phyloP scores from a whole-genome alignment of 2,113 vertebrate species.

The Cyanoramphus novaezelandiae region DNA sequence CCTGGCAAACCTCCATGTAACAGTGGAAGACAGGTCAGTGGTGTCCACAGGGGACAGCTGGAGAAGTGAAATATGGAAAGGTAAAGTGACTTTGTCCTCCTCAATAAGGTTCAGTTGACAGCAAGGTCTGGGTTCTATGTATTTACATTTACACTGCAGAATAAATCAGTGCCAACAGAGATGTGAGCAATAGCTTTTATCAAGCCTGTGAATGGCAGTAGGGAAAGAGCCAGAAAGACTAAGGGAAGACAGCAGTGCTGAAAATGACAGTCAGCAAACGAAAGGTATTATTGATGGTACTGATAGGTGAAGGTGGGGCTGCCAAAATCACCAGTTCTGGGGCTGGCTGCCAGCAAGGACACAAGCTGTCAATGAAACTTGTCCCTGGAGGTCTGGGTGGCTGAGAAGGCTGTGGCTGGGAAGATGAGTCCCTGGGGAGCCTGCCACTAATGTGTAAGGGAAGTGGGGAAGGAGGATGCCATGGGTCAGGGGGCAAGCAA shows the following conservation, averaged over 20 bases:
- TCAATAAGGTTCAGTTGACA: background rate
- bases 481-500: background rate
- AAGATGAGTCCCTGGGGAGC: background rate
- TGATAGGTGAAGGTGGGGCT: background rate
- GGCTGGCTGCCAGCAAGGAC: background rate
- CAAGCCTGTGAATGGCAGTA: background rate
- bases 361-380: background rate
- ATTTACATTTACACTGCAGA: background rate
- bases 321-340: background rate
- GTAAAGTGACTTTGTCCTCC: background rate
- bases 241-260: background rate
- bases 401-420: background rate
- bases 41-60: background rate
- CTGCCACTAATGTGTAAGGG: background rate
- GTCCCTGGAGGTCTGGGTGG: background rate
- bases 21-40: background rate
- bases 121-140: too few species aligned
- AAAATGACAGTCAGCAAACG: background rate
- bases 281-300: background rate
- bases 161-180: background rate
- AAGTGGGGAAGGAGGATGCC: background rate
- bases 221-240: background rate
- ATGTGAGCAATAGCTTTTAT: background rate
- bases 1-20: background rate
- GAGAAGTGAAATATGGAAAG: background rate